These are phyloP conservation scores for Drosophila meridionalis DNA, from an alignment of 2,888 invertebrate species.

Conservation along the genomic window DNA sequence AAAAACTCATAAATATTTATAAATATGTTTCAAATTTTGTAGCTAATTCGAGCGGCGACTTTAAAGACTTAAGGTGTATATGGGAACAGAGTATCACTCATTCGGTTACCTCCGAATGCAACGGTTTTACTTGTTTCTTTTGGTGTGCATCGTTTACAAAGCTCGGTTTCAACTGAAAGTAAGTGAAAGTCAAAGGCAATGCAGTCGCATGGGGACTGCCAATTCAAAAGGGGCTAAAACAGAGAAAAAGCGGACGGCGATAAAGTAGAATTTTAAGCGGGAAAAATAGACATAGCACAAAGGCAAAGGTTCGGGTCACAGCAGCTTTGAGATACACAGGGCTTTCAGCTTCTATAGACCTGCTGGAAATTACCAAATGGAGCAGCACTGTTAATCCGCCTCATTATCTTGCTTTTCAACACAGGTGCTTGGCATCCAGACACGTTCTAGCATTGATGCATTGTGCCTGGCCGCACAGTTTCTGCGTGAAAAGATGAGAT, in stretches of 20 bases:
- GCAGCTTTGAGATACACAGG: not conserved
- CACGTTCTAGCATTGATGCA: constrained; percentile 45
- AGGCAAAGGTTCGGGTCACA: not conserved
- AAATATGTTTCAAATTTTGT: too few relatives aligned
- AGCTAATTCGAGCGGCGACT: too few relatives aligned
- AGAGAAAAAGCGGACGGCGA: not conserved
- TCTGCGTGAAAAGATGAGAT: constrained; percentile 41
- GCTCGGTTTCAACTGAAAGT: not conserved
- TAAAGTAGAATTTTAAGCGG: not conserved
- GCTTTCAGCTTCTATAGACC: not conserved
- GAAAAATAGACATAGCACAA: not conserved
- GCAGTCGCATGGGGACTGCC: not conserved
- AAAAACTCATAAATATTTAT: too few relatives aligned
- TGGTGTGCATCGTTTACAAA: not conserved
- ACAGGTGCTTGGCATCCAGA: constrained; percentile 52
- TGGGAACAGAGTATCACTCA: too few relatives aligned
- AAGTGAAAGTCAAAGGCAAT: not conserved
- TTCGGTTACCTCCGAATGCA: too few relatives aligned
- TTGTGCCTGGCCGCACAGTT: constrained; percentile 49
- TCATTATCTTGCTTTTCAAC: constrained; percentile 12
- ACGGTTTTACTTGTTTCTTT: too few relatives aligned
- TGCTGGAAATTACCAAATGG: not conserved
- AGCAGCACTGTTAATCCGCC: constrained; percentile 6
- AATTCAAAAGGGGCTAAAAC: not conserved
- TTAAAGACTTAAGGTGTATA: too few relatives aligned